Evolutionary conservation across 92 coral and sea anemone genomes (phyloP).

Genomic region (Palythoa grandis): DNA sequence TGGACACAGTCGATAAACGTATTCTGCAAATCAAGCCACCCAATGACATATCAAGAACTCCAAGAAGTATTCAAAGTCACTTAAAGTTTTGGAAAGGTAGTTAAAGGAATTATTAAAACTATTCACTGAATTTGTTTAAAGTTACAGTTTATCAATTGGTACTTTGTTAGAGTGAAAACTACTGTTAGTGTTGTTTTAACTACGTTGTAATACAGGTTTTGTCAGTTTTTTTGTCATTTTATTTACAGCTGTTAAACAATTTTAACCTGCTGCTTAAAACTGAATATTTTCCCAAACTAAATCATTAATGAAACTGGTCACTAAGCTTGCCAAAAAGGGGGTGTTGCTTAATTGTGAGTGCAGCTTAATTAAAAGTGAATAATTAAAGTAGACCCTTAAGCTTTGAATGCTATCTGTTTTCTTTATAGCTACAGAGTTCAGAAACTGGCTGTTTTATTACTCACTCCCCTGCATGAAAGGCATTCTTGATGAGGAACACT

Average conservation of each 20-base stretch:
- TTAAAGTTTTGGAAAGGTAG: conserved; percentile 63
- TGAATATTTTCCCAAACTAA: too few relatives aligned
- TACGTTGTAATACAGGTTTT: too few relatives aligned
- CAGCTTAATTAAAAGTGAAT: too few relatives aligned
- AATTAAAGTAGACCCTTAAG: too few relatives aligned
- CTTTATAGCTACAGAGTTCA: conserved; percentile 52
- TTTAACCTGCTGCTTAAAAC: too few relatives aligned
- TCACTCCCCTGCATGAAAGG: conserved; percentile 63
- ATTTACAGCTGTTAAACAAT: too few relatives aligned
- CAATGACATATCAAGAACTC: conserved; percentile 48
- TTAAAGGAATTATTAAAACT: too few relatives aligned
- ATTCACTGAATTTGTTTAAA: neutral
- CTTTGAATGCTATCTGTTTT: neutral
- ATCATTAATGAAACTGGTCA: too few relatives aligned
- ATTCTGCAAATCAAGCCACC: conserved; percentile 63
- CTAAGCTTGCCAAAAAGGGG: too few relatives aligned
- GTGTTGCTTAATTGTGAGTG: too few relatives aligned
- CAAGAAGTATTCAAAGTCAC: conserved; percentile 57
- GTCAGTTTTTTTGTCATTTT: too few relatives aligned
- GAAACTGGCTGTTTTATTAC: conserved; percentile 55
- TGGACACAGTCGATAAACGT: conserved; percentile 50
- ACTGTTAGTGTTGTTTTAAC: too few relatives aligned
- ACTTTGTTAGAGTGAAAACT: neutral
- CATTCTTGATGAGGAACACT: conserved; percentile 45
- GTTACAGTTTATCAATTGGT: neutral